Conservation (phyloP, 2,888 invertebrate genomes). For the Tuta absoluta region DNA sequence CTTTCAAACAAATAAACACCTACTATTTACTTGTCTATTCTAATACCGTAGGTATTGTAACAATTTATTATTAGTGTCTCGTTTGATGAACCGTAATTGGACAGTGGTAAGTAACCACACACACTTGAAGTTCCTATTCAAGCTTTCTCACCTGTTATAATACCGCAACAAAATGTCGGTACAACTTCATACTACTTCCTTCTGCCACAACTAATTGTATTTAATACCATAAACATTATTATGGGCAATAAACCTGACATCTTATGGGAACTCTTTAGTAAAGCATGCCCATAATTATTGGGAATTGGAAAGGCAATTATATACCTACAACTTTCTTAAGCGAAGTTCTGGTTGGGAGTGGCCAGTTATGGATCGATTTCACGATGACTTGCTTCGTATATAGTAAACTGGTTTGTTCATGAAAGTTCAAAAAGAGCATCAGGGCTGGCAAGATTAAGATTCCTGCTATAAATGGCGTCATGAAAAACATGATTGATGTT, state of each 20-base stretch:
- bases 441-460: constrained; percentile 22
- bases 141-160: not conserved
- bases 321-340: constrained; percentile 59
- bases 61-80: not conserved
- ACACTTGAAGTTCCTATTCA: not conserved
- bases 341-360: constrained; percentile 48
- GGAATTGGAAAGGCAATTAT: constrained; percentile 54
- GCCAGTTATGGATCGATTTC: constrained; percentile 66
- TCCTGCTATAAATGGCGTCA: not conserved
- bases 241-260: constrained; percentile 23
- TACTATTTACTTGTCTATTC: not conserved
- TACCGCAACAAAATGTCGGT: not conserved
- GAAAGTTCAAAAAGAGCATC: constrained; percentile 47
- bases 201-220: constrained; percentile 16
- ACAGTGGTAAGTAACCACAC: constrained; percentile 2
- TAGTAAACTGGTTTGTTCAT: constrained; percentile 58
- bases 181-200: not conserved
- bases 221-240: constrained; percentile 21
- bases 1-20: not conserved
- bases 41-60: not conserved
- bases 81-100: not conserved
- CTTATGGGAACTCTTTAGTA: constrained; percentile 19
- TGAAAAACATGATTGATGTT: not conserved
- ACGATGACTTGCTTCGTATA: constrained; percentile 60
- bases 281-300: constrained; percentile 44